Percentiles rank a stretch among this genome's conserved stretches.
These are phyloP conservation scores for Microcebus jonahi DNA, from an alignment of 2,113 vertebrate genomes.

Conservation along the genomic window DNA sequence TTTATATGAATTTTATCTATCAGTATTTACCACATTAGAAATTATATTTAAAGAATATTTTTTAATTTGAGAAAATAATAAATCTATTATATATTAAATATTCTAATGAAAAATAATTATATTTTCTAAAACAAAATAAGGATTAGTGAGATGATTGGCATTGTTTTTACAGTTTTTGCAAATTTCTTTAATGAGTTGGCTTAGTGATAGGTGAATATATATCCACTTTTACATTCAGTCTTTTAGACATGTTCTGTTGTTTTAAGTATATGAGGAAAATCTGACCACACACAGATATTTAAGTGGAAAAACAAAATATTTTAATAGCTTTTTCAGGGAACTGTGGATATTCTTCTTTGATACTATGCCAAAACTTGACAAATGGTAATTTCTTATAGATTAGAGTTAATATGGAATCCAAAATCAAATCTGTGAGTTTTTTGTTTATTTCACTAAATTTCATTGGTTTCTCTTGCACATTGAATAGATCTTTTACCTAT, in stretches of 20 bases:
- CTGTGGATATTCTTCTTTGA: neutral
- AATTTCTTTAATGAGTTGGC: neutral
- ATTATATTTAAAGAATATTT: neutral
- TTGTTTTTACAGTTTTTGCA: neutral
- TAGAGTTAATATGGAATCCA: neutral
- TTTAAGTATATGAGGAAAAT: neutral
- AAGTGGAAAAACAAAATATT: neutral
- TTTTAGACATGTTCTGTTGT: neutral
- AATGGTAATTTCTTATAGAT: neutral
- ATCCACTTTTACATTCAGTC: neutral
- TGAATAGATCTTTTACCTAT: neutral
- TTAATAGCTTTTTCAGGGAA: neutral
- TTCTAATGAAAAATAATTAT: neutral
- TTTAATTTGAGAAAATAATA: neutral
- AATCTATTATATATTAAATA: neutral
- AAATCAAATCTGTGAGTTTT: neutral
- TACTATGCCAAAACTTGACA: neutral
- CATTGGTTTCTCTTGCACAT: neutral
- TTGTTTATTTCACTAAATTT: conserved; percentile 32
- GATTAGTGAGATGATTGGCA: neutral
- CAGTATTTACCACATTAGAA: neutral
- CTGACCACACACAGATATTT: neutral
- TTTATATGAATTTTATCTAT: neutral
- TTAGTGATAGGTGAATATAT: neutral
- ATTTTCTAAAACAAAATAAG: neutral